These are phyloP conservation scores for Sebastes glaucus DNA, from an alignment of 2,797 vertebrate species.

Conservation along the genomic window DNA sequence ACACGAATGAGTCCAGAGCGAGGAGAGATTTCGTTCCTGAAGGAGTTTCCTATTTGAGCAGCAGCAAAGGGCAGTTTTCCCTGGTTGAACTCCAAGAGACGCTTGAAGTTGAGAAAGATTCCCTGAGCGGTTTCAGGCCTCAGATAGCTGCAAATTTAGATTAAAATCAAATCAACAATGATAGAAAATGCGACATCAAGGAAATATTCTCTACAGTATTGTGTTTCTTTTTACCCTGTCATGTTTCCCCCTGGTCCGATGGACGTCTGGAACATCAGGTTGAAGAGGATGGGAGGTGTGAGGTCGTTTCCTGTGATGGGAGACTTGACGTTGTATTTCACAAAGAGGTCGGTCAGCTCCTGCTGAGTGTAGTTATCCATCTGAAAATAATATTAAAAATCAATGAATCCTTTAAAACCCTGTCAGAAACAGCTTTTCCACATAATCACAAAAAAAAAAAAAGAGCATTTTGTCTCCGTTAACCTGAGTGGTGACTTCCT, in stretches of 20 bases:
- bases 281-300: slow-evolving; percentile 92
- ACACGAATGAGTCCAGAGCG: slow-evolving; percentile 98
- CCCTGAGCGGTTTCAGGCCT: slow-evolving; percentile 99
- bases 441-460: not conserved
- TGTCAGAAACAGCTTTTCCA: not conserved
- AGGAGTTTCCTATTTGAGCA: slow-evolving; percentile 98
- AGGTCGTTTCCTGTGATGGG: slow-evolving; percentile 95
- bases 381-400: slow-evolving; percentile 65
- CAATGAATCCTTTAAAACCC: not conserved
- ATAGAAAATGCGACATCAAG: not conserved
- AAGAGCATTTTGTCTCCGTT: slow-evolving; percentile 1
- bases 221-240: slow-evolving; percentile 86
- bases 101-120: slow-evolving; percentile 99
- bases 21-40: slow-evolving; percentile 98
- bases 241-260: slow-evolving; percentile 98
- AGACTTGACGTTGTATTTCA: slow-evolving; percentile 96
- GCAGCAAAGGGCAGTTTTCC: slow-evolving; percentile 98
- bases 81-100: slow-evolving; percentile 98
- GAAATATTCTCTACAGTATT: rapidly evolving
- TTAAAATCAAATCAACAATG: not conserved
- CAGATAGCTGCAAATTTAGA: slow-evolving; percentile 86
- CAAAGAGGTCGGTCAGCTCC: slow-evolving; percentile 92
- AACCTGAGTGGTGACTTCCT: slow-evolving; percentile 93
- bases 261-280: slow-evolving; percentile 99
- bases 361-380: slow-evolving; percentile 96